These are phyloP conservation scores for Hemibagrus guttatus DNA, from an alignment of 2,797 vertebrate species.

Conservation along the genomic window DNA sequence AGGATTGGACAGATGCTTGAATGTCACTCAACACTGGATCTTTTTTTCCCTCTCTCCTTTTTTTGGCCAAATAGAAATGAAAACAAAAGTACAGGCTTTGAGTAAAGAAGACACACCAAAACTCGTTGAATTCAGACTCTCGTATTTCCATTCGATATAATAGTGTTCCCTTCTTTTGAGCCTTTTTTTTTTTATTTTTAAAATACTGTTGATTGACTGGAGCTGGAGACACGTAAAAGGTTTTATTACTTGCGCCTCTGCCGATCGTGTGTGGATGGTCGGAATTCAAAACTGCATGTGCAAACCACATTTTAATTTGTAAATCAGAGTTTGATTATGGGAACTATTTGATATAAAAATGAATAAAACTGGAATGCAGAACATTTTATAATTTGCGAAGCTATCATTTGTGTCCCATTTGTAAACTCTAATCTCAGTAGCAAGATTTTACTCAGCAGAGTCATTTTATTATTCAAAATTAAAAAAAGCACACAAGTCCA, in stretches of 20 bases:
- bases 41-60: not conserved
- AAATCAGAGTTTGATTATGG: conserved; percentile 84
- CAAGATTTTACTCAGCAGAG: not conserved
- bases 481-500: no score
- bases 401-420: conserved; percentile 45
- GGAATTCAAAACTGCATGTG: conserved; percentile 80
- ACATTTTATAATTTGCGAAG: conserved; percentile 68
- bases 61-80: not conserved
- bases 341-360: conserved; percentile 84
- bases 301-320: conserved; percentile 82
- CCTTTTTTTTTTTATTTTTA: conserved; percentile 37
- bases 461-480: conserved; percentile 35
- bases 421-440: not conserved
- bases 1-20: conserved; percentile 3
- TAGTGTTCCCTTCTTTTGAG: conserved; percentile 30
- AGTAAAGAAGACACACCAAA: conserved; percentile 11
- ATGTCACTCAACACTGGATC: conserved; percentile 21
- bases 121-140: not conserved
- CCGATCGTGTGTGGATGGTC: conserved; percentile 62
- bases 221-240: conserved; percentile 66
- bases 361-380: conserved; percentile 82
- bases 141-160: conserved; percentile 11
- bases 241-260: conserved; percentile 75
- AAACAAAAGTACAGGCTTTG: not conserved
- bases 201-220: conserved; percentile 52